Percentiles rank a stretch among this genome's conserved stretches.
Evolutionary conservation across 2,888 invertebrate species (phyloP).

Genomic region (Macropis europaea): DNA sequence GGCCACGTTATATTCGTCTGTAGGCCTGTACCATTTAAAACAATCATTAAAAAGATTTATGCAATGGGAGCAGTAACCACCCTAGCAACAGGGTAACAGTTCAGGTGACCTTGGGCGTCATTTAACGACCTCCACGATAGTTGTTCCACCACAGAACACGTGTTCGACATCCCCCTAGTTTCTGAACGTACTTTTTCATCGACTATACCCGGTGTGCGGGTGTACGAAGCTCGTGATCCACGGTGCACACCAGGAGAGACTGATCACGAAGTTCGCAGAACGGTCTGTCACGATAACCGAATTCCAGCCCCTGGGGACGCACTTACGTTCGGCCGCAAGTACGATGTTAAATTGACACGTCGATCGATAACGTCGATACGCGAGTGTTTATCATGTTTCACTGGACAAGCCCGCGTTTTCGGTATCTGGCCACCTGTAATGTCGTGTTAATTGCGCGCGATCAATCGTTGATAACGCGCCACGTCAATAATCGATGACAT

Average conservation of each 20-base stretch:
- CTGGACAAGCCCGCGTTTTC: conserved; percentile 6
- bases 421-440: conserved; percentile 24
- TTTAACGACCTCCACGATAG: too few relatives aligned
- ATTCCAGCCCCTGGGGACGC: conserved; percentile 47
- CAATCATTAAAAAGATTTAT: too few relatives aligned
- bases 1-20: too few relatives aligned
- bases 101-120: too few relatives aligned
- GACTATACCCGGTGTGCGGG: neutral
- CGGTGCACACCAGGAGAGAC: conserved; percentile 20
- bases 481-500: conserved; percentile 48
- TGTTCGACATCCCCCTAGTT: too few relatives aligned
- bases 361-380: conserved; percentile 55
- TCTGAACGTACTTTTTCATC: too few relatives aligned
- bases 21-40: too few relatives aligned
- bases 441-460: conserved; percentile 46
- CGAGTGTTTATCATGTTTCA: conserved; percentile 50
- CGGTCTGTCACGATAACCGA: conserved; percentile 55
- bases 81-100: too few relatives aligned
- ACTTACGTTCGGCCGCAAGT: conserved; percentile 50
- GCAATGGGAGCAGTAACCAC: too few relatives aligned
- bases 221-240: conserved; percentile 5
- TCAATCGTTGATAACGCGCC: conserved; percentile 40
- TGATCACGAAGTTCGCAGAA: conserved; percentile 43
- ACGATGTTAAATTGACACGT: conserved; percentile 53
- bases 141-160: too few relatives aligned